These are phyloP conservation scores for Zenarchopterus dispar DNA, from an alignment of 2,797 vertebrate genomes.

Conservation along the genomic window DNA sequence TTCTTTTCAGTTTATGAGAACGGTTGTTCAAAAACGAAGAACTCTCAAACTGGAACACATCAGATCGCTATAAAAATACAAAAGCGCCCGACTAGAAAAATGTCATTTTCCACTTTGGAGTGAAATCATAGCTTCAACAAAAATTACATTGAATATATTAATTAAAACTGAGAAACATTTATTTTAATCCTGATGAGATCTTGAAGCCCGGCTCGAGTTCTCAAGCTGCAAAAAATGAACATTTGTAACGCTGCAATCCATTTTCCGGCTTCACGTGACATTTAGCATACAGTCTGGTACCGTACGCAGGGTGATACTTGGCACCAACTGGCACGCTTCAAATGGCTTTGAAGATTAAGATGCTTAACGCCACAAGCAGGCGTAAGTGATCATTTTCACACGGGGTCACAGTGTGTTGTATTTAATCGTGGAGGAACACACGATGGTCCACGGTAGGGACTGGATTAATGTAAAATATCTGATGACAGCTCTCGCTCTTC, in stretches of 20 bases:
- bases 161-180: slow-evolving; percentile 27
- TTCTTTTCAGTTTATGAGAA: slow-evolving; percentile 17
- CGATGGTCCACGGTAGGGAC: too few relatives aligned
- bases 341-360: slow-evolving; percentile 32
- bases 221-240: slow-evolving; percentile 32
- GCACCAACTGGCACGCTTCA: slow-evolving; percentile 14
- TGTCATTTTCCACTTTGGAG: slow-evolving; percentile 7
- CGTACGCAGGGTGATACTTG: slow-evolving; percentile 17
- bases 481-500: too few relatives aligned
- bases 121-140: slow-evolving; percentile 29
- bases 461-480: not conserved
- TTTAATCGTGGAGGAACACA: not conserved
- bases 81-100: slow-evolving; percentile 27
- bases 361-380: slow-evolving; percentile 10
- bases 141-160: slow-evolving; percentile 15
- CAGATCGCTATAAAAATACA: slow-evolving; percentile 17
- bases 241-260: slow-evolving; percentile 40
- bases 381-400: slow-evolving; percentile 12
- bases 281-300: slow-evolving; percentile 45
- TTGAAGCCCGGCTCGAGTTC: slow-evolving; percentile 10
- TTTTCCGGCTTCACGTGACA: slow-evolving; percentile 43
- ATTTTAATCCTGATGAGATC: slow-evolving; percentile 35
- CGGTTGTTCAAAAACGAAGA: slow-evolving; percentile 23
- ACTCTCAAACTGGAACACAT: slow-evolving; percentile 30
- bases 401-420: slow-evolving; percentile 4